Evolutionary conservation across 2,113 vertebrate genomes (phyloP).

Genomic region (Galbula dea): DNA sequence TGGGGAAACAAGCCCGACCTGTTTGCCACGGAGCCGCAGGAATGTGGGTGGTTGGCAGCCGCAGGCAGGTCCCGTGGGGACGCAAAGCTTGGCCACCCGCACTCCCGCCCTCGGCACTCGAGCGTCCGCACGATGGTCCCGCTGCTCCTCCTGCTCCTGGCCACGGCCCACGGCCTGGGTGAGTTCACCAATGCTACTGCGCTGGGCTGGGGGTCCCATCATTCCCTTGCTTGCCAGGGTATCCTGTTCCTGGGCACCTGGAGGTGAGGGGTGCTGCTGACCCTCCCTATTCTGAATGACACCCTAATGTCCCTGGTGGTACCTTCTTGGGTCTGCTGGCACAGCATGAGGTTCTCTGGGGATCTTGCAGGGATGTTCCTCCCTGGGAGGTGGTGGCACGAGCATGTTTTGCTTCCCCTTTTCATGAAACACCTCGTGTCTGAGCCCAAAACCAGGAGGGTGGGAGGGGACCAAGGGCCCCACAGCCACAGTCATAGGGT

Average conservation of each 20-base stretch:
- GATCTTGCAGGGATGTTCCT: background rate
- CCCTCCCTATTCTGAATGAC: accelerated
- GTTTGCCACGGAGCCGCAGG: slow-evolving; percentile 42
- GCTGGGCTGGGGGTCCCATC: background rate
- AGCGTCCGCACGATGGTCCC: background rate
- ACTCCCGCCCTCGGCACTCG: background rate
- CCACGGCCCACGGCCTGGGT: background rate
- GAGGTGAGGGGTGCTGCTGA: background rate
- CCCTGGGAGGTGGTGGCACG: accelerated
- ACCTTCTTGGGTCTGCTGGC: no score
- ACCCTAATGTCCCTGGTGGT: accelerated
- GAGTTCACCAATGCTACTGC: accelerated
- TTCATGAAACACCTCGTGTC: accelerated
- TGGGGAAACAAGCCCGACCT: slow-evolving; percentile 42
- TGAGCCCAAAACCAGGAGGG: background rate
- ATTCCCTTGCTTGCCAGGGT: no score
- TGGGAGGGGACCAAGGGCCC: accelerated
- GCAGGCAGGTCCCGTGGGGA: background rate
- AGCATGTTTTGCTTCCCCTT: background rate
- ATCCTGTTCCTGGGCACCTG: background rate
- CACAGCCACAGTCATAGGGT: accelerated
- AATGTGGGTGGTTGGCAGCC: slow-evolving; percentile 16
- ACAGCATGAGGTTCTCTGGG: background rate
- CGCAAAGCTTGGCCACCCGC: background rate
- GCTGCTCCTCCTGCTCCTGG: slow-evolving; percentile 34